A percentile compares a stretch with the other conserved stretches of the same genome.
Conservation (phyloP, 2,113 vertebrate species). For the Apodemus speciosus region DNA sequence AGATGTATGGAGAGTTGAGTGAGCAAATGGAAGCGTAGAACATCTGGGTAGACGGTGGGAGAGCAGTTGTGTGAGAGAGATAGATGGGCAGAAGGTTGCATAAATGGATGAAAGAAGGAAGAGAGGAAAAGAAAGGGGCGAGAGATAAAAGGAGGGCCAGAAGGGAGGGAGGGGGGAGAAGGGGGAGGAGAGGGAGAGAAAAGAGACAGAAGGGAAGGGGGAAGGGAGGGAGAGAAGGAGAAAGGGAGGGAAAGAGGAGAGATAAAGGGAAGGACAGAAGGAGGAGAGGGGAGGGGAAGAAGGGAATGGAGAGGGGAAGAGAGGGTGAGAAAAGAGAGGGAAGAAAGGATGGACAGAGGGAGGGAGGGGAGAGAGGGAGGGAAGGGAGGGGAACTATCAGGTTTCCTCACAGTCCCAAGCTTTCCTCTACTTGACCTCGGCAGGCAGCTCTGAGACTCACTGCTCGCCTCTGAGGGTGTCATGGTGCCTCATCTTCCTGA, state of each 20-base stretch:
- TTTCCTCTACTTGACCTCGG: not conserved
- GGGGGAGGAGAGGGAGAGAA: too few relatives aligned
- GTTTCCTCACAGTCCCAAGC: not conserved
- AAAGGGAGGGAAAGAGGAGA: too few relatives aligned
- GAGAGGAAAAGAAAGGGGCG: fast-evolving
- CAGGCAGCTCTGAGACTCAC: not conserved
- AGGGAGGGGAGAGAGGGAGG: not conserved
- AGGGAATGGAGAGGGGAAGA: fast-evolving
- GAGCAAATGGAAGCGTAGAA: fast-evolving
- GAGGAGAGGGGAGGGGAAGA: not conserved
- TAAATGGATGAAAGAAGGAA: fast-evolving
- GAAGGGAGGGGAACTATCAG: too few relatives aligned
- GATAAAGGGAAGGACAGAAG: fast-evolving
- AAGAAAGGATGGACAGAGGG: fast-evolving
- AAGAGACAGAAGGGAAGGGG: too few relatives aligned
- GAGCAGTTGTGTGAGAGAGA: fast-evolving
- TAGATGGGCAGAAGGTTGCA: too few relatives aligned
- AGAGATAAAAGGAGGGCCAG: too few relatives aligned
- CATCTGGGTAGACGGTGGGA: fast-evolving
- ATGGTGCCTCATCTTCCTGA: fast-evolving
- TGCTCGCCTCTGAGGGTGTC: not conserved
- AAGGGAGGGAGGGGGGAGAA: too few relatives aligned
- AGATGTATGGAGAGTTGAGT: not conserved
- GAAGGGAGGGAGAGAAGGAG: not conserved
- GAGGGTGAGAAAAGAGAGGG: fast-evolving